Conservation (phyloP, 2,113 vertebrate genomes). For the Prunella fulvescens region DNA sequence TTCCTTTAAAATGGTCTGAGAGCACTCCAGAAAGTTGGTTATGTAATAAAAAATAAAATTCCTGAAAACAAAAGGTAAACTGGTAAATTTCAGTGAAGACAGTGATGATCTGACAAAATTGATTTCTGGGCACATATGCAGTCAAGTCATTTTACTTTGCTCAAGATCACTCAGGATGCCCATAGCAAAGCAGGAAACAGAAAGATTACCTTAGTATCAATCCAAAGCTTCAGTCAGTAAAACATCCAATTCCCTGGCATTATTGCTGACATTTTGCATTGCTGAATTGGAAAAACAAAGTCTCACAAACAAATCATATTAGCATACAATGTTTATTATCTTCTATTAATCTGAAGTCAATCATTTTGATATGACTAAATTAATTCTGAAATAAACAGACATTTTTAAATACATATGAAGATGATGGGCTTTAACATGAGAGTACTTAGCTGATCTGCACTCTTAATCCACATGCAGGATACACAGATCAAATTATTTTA, state of each 20-base stretch:
- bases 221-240: background rate
- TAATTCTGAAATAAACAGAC: slow-evolving; percentile 53
- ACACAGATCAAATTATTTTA: slow-evolving; percentile 46
- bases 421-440: slow-evolving; percentile 29
- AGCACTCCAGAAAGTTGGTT: background rate
- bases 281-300: slow-evolving; percentile 19
- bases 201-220: background rate
- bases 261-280: background rate
- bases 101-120: background rate
- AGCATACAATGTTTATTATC: slow-evolving; percentile 72
- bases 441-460: slow-evolving; percentile 27
- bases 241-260: background rate
- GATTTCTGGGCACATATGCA: background rate
- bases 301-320: slow-evolving; percentile 10
- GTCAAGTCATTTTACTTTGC: background rate
- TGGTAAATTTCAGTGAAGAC: background rate
- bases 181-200: background rate
- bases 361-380: slow-evolving; percentile 52
- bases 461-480: slow-evolving; percentile 69
- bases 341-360: slow-evolving; percentile 55
- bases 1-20: background rate
- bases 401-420: slow-evolving; percentile 56
- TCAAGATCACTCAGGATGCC: background rate
- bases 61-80: background rate
- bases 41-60: background rate